Conservation (phyloP, 2,888 invertebrate species). For the Anoncus sp. region DNA sequence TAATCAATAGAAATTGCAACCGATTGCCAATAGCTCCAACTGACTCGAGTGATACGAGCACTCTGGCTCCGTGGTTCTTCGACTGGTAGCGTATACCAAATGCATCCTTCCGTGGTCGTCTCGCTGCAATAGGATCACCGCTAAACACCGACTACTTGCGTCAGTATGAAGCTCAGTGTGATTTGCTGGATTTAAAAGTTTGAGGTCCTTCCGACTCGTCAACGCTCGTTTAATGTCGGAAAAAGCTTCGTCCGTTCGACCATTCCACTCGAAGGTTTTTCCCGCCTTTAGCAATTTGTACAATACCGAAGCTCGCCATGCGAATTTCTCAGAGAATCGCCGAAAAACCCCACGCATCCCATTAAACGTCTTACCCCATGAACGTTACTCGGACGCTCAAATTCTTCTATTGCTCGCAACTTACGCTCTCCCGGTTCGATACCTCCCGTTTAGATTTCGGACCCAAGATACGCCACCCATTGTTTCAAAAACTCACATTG, state of each 20-base stretch:
- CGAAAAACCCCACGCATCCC: constrained; percentile 63
- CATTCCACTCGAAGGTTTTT: constrained; percentile 38
- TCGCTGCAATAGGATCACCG: constrained; percentile 61
- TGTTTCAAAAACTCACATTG: constrained; percentile 71
- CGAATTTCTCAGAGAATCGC: constrained; percentile 58
- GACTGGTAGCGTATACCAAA: constrained; percentile 67
- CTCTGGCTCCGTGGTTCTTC: constrained; percentile 69
- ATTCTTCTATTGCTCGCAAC: constrained; percentile 61
- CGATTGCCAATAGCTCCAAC: constrained; percentile 69
- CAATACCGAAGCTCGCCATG: constrained; percentile 54
- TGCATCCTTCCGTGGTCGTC: constrained; percentile 47
- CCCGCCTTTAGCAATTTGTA: constrained; percentile 52
- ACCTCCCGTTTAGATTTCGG: constrained; percentile 56
- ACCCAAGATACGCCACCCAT: constrained; percentile 72
- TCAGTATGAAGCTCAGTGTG: constrained; percentile 64
- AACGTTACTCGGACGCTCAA: constrained; percentile 51
- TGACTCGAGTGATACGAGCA: constrained; percentile 68
- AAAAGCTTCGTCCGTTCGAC: constrained; percentile 8
- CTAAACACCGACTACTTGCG: constrained; percentile 57
- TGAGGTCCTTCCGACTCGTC: constrained; percentile 32
- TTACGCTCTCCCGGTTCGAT: constrained; percentile 66
- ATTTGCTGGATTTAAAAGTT: constrained; percentile 37
- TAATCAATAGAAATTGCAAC: constrained; percentile 58
- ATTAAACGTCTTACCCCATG: constrained; percentile 64
- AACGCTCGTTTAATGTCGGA: constrained; percentile 12